Conservation (phyloP, 2,113 vertebrate genomes). For the Nothobranchius furzeri region DNA sequence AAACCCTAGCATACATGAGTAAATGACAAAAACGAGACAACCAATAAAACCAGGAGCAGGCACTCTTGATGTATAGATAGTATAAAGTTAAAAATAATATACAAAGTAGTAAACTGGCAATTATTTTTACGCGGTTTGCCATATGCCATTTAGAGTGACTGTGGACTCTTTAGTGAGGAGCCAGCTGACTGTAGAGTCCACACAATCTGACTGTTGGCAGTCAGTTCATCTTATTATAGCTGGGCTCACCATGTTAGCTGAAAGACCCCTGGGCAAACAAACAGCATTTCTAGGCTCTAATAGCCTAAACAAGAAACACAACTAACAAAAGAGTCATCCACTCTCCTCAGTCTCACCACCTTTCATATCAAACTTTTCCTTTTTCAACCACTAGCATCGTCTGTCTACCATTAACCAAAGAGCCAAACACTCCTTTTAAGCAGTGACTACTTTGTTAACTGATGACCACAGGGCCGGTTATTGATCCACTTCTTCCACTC, state of each 20-base stretch:
- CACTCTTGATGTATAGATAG: neutral
- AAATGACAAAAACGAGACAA: neutral
- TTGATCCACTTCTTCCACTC: constrained; percentile 75
- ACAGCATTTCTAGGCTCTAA: constrained; percentile 66
- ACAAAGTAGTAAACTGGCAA: neutral
- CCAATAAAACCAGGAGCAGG: neutral
- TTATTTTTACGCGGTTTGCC: neutral
- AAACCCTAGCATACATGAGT: neutral
- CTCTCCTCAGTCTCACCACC: constrained; percentile 59
- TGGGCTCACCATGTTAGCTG: constrained; percentile 59
- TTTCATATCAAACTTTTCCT: constrained; percentile 74
- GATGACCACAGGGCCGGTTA: constrained; percentile 81
- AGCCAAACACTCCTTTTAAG: constrained; percentile 78
- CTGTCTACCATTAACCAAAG: constrained; percentile 73
- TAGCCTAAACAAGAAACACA: constrained; percentile 67
- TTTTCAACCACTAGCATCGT: constrained; percentile 76
- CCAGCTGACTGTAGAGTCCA: constrained; percentile 31
- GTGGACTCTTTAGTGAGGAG: constrained; percentile 15
- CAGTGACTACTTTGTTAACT: constrained; percentile 80
- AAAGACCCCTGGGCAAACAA: constrained; percentile 68
- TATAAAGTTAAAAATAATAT: neutral
- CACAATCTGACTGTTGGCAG: constrained; percentile 35
- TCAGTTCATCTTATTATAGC: constrained; percentile 64
- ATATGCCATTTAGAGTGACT: constrained; percentile 1
- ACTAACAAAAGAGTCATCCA: constrained; percentile 68